These are phyloP conservation scores for Nyctereutes procyonoides DNA, from an alignment of 2,113 vertebrate species.

Conservation along the genomic window DNA sequence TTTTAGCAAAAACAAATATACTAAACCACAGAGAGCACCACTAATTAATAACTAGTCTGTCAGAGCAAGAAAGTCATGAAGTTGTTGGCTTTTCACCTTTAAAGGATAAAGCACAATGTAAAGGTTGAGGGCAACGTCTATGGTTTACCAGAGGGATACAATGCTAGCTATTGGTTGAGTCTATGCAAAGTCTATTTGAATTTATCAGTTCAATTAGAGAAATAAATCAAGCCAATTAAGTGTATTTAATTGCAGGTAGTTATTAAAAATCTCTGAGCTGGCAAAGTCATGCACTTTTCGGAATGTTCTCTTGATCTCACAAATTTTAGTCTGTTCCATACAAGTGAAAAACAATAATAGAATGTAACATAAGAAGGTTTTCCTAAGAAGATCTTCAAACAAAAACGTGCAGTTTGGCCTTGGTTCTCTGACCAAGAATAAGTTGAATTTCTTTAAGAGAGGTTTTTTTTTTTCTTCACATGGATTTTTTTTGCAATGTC, in stretches of 20 bases:
- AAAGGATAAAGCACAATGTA: not conserved
- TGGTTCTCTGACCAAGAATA: not conserved
- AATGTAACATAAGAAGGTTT: not conserved
- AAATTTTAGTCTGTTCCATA: not conserved
- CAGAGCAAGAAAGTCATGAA: not conserved
- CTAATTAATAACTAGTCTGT: not conserved
- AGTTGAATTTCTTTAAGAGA: not conserved
- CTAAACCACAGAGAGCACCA: not conserved
- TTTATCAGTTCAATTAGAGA: not conserved
- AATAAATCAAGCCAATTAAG: not conserved
- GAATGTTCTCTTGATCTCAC: not conserved
- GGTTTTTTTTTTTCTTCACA: not conserved
- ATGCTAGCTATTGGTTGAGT: not conserved
- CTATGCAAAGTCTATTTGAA: not conserved
- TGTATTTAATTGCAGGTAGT: not conserved
- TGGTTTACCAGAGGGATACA: not conserved
- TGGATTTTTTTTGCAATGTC: not conserved
- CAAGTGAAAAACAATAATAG: not conserved
- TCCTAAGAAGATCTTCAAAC: not conserved
- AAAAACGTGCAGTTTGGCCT: not conserved
- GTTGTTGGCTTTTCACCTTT: not conserved
- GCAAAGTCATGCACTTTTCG: not conserved
- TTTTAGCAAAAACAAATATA: not conserved
- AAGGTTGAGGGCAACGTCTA: not conserved
- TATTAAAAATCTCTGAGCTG: not conserved